Evolutionary conservation across 2,888 invertebrate species (phyloP), one percentile per base, ranked within the genome.

Genomic region (Plusia festucae): DNA sequence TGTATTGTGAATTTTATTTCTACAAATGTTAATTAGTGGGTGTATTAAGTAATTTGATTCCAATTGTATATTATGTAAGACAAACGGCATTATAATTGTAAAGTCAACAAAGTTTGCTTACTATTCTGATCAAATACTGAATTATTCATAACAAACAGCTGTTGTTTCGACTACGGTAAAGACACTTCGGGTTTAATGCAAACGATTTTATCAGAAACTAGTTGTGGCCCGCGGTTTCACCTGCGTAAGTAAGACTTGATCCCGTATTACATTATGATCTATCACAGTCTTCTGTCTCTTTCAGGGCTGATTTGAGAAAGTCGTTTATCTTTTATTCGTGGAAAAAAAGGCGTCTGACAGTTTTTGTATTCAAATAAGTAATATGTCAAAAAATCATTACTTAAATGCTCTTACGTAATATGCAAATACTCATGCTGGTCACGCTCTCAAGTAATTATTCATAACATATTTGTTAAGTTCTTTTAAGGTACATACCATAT

Each of bases 21-120:
- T 7, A 40, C n/a, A n/a, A 40, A 5, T n/a, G n/a, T 5, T 13
- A n/a, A 40, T n/a, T 40, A n/a, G n/a, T 40, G n/a, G 1, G 13
- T 11, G 13, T 9, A 2, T 34, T n/a, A 40, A n/a, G 40, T 40
- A 40, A 40, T 40, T 40, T 40, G 40, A 40, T n/a, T n/a, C 40
- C 40, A 40, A 40, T 40, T 40, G 40, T 40, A 40, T 40, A 40
- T 40, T 40, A 40, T 40, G n/a, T 40, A 5, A 40, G 40, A n/a
- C n/a, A 40, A 40, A 40, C n/a, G n/a, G 40, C n/a, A n/a, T 40
- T n/a, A n/a, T 40, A 40, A 40, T 40, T 40, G 40, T 40, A 40
- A 13, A 40, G n/a, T 5, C 40, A 40, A 40, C 40, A 40, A 40
- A 40, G 40, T 40, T 40, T 40, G n/a, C n/a, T 40, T 40, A 40